Evolutionary conservation across 2,888 invertebrate genomes (phyloP).

Genomic region (Hypena proboscidalis): DNA sequence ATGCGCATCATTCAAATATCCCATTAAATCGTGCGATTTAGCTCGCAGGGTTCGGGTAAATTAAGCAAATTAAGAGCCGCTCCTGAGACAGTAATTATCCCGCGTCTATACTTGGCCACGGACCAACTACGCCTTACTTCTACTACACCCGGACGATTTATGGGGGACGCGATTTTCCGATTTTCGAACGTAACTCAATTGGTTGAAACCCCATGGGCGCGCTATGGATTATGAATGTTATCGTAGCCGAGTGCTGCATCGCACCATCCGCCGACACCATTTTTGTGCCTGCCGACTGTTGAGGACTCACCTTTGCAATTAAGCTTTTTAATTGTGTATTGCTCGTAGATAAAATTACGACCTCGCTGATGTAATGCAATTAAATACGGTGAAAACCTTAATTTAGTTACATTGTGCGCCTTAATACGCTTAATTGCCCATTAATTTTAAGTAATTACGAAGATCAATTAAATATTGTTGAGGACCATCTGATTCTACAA

Average conservation of each 20-base stretch:
- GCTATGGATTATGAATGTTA: constrained; percentile 68
- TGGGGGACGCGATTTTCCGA: constrained; percentile 61
- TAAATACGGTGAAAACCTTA: background rate
- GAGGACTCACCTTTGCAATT: constrained; percentile 1
- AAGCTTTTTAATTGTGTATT: background rate
- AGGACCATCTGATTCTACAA: too few relatives aligned
- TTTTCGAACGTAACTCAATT: constrained; percentile 65
- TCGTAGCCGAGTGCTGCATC: constrained; percentile 52
- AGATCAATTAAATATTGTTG: too few relatives aligned
- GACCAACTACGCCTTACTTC: constrained; percentile 61
- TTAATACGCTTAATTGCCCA: too few relatives aligned
- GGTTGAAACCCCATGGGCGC: constrained; percentile 58
- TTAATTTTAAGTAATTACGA: too few relatives aligned
- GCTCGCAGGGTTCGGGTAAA: constrained; percentile 71
- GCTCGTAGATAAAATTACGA: background rate
- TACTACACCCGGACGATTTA: constrained; percentile 53
- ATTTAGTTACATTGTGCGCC: background rate
- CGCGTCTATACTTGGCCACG: constrained; percentile 74
- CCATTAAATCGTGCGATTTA: constrained; percentile 80
- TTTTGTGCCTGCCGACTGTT: constrained; percentile 30
- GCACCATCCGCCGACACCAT: constrained; percentile 47
- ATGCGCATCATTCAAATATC: constrained; percentile 79
- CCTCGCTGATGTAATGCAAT: constrained; percentile 1
- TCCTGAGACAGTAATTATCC: constrained; percentile 80
- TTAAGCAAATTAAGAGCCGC: constrained; percentile 82